phyloP scores from a whole-genome alignment of 2,113 vertebrate genomes.

The Pseudorhombus dupliciocellatus region DNA sequence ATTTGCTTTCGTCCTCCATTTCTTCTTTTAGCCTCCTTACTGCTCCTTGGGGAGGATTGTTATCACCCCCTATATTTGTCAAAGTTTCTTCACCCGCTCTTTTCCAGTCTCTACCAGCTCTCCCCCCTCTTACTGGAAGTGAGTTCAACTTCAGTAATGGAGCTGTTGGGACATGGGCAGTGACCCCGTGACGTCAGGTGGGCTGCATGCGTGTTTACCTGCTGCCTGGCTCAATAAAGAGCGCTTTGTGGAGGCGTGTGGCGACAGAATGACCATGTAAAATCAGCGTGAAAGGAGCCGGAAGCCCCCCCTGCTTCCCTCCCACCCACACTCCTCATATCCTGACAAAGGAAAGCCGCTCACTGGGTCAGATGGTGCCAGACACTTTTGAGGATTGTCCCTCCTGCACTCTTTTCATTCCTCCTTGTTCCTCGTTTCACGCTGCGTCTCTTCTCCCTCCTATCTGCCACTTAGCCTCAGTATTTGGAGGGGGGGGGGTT shows the following conservation, averaged over 20 bases:
- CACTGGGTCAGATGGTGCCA: constrained; percentile 64
- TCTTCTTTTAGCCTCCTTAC: constrained; percentile 54
- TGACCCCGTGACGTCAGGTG: constrained; percentile 29
- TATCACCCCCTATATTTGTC: constrained; percentile 63
- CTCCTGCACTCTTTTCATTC: constrained; percentile 39
- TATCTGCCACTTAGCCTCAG: constrained; percentile 42
- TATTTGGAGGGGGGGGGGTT: constrained; percentile 60
- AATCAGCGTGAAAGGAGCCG: constrained; percentile 60
- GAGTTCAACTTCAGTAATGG: constrained; percentile 21
- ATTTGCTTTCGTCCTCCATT: constrained; percentile 62
- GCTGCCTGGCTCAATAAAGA: constrained; percentile 36
- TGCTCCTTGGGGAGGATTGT: constrained; percentile 48
- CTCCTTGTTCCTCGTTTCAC: constrained; percentile 37
- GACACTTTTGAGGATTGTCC: constrained; percentile 61
- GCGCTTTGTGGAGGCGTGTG: constrained; percentile 47
- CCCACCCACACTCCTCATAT: constrained; percentile 58
- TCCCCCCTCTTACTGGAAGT: constrained; percentile 6
- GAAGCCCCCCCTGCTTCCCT: constrained; percentile 54
- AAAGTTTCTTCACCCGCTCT: constrained; percentile 45
- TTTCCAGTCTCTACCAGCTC: not conserved
- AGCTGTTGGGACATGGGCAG: constrained; percentile 14
- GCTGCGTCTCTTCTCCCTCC: constrained; percentile 22
- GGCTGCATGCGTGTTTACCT: constrained; percentile 38
- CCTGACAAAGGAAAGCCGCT: constrained; percentile 73
- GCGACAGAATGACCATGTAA: constrained; percentile 43